Evolutionary conservation across 2,888 invertebrate genomes (phyloP).

Genomic region (Rotaria magnacalcarata): DNA sequence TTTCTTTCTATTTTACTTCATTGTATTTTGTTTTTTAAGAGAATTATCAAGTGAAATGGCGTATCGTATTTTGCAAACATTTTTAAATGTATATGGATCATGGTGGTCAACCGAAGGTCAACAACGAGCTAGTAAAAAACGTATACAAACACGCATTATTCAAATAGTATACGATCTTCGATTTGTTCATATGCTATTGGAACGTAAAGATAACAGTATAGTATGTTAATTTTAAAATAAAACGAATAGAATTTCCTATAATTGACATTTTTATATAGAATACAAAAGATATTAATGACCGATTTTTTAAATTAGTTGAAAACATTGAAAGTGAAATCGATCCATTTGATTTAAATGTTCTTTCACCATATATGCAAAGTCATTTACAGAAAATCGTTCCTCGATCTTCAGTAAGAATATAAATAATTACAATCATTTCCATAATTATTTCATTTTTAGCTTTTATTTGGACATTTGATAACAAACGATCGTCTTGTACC

Average conservation of each 20-base stretch:
- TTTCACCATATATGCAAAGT: conserved; percentile 42
- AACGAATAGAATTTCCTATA: background rate
- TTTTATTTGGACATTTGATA: conserved; percentile 40
- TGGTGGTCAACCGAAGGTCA: background rate
- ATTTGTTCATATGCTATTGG: conserved; percentile 31
- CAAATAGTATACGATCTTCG: conserved; percentile 30
- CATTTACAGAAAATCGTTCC: conserved; percentile 32
- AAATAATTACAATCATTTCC: too few relatives aligned
- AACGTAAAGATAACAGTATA: background rate
- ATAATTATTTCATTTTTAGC: background rate
- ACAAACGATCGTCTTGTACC: conserved; percentile 40
- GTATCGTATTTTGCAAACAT: background rate
- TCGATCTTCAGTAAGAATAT: conserved; percentile 40
- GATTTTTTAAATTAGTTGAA: conserved; percentile 28
- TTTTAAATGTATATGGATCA: conserved; percentile 31
- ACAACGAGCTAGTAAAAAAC: background rate
- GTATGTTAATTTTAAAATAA: background rate
- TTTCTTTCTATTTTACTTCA: too few relatives aligned
- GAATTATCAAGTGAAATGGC: conserved; percentile 10
- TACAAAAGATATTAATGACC: background rate
- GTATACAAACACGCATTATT: conserved; percentile 26
- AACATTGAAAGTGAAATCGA: conserved; percentile 41
- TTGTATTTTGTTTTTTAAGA: background rate
- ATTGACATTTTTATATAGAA: background rate
- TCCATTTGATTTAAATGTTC: conserved; percentile 46